Evolutionary conservation across 2,888 invertebrate species (phyloP), one percentile per base, ranked within the genome.

Genomic region (Microdon myrmicae): DNA sequence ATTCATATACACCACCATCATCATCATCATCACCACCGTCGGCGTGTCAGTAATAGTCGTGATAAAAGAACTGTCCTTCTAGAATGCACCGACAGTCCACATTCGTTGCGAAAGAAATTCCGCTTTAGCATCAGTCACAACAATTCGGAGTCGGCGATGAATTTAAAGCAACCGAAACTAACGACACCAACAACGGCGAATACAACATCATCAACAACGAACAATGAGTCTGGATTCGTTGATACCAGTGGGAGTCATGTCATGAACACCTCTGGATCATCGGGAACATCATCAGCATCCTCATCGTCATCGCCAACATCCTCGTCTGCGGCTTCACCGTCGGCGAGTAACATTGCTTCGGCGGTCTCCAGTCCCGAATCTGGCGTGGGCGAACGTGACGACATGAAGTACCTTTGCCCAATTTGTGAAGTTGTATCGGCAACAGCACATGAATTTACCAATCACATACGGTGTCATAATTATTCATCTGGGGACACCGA

Each of bases 381-480:
- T 19, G 74, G 75, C 48, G 73, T 75, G 13, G 74, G 75, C 13
- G 79, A 77, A 43, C 75, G 79, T 20, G 79, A 79, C 38, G 74
- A 76, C 58, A 78, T 77, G 73, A 77, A 80, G 60, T 87, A 83
- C 74, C 76, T 83, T 32, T 89, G 89, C 73, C 87, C 87, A 10
- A 85, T 88, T 55, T 89, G 89, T 77, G 83, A 85, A 45, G 82
- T 81, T 17, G 83, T 83, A 55, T 79, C 87, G 51, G 81, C 82
- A 34, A 84, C 85, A 17, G 85, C 86, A 67, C 86, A 86, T 73
- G 86, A 87, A 51, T 86, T 88, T 72, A 89, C 89, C 17, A 81
- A 86, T 60, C 89, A 89, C 76, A 86, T 89, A 59, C 83, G 88
- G 49, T 84, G 83, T 68, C 86, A 86, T 79, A 86, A 86, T 74